phyloP scores from a whole-genome alignment of 2,888 invertebrate species.

The Sarcophaga subvicina region DNA sequence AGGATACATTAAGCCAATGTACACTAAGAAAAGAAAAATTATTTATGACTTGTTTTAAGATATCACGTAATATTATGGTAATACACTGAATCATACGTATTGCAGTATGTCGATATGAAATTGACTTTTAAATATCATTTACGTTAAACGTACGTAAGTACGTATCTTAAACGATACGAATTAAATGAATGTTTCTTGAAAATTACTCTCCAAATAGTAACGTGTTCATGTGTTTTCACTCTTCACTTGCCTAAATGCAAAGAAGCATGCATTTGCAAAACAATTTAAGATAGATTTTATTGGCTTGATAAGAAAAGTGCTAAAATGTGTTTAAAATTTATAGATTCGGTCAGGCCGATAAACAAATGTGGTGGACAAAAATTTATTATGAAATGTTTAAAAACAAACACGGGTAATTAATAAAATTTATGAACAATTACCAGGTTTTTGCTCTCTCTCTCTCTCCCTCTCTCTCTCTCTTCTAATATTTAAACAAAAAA shows the following conservation, averaged over 20 bases:
- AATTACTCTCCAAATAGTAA: slow-evolving; percentile 7
- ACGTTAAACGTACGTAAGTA: slow-evolving; percentile 1
- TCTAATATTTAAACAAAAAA: too few species aligned
- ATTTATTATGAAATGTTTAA: slow-evolving; percentile 59
- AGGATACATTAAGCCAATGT: slow-evolving; percentile 38
- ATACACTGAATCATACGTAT: slow-evolving; percentile 23
- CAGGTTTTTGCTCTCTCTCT: too few species aligned
- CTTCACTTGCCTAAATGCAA: not conserved
- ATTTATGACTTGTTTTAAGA: slow-evolving; percentile 67
- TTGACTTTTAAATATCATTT: slow-evolving; percentile 57
- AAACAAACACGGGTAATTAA: slow-evolving; percentile 36
- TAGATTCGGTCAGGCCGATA: slow-evolving; percentile 49
- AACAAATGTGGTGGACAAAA: slow-evolving; percentile 35
- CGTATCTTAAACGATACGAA: slow-evolving; percentile 41
- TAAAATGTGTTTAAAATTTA: slow-evolving; percentile 73
- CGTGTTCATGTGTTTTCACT: slow-evolving; percentile 21
- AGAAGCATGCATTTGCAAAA: not conserved
- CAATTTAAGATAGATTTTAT: slow-evolving; percentile 76
- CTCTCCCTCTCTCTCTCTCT: too few species aligned
- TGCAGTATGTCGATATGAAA: not conserved
- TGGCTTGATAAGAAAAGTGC: slow-evolving; percentile 77
- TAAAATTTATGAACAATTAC: slow-evolving; percentile 38
- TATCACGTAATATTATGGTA: slow-evolving; percentile 64
- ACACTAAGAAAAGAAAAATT: slow-evolving; percentile 32
- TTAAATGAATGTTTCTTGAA: slow-evolving; percentile 30